A percentile compares a stretch with the other conserved stretches of the same genome.
These are phyloP conservation scores for Pseudococcus longispinus DNA, from an alignment of 2,888 invertebrate species.

Conservation along the genomic window DNA sequence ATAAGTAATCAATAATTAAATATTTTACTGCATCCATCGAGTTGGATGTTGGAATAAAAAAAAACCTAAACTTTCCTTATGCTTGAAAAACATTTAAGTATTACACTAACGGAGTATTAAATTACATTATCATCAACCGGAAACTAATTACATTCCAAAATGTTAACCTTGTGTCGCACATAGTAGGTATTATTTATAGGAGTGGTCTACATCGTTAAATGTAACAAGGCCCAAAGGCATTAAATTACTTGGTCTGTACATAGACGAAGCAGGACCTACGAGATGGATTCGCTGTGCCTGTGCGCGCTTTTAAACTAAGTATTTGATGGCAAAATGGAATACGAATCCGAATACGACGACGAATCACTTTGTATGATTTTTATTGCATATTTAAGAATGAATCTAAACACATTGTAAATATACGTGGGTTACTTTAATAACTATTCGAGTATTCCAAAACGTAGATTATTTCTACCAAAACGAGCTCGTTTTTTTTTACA, in stretches of 20 bases:
- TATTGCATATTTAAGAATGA: background rate
- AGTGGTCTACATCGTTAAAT: conserved; percentile 55
- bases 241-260: conserved; percentile 48
- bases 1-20: conserved; percentile 21
- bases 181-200: conserved; percentile 42
- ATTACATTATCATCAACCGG: conserved; percentile 48
- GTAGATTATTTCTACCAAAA: background rate
- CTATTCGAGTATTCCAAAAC: background rate
- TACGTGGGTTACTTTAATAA: background rate
- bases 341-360: background rate
- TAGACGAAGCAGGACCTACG: background rate
- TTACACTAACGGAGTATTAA: conserved; percentile 33
- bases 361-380: conserved; percentile 17
- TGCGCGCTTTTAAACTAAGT: background rate
- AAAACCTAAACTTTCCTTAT: background rate
- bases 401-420: background rate
- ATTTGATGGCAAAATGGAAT: conserved; percentile 14
- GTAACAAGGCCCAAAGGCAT: conserved; percentile 52
- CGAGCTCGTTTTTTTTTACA: background rate
- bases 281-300: conserved; percentile 19
- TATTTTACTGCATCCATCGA: background rate
- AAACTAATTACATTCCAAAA: conserved; percentile 56
- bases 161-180: conserved; percentile 54
- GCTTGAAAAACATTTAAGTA: conserved; percentile 10
- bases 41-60: background rate